Conservation (phyloP, 2,888 invertebrate species). For the Ypsolopha scabrella region DNA sequence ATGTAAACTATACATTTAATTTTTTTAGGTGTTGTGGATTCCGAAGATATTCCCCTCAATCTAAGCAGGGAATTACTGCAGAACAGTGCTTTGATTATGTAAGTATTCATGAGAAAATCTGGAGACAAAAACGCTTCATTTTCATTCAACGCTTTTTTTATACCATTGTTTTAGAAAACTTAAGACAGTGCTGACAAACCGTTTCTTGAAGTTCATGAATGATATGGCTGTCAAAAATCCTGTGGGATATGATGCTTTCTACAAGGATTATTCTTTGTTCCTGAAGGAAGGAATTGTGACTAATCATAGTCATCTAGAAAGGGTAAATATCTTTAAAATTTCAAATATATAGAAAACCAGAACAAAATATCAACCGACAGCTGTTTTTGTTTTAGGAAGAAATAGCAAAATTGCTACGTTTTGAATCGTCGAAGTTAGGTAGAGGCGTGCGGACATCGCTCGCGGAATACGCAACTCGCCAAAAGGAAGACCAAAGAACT, state of each 20-base stretch:
- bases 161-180: conserved; percentile 72
- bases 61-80: conserved; percentile 95
- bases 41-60: conserved; percentile 98
- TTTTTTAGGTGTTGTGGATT: conserved; percentile 89
- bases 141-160: neutral
- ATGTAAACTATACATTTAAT: neutral
- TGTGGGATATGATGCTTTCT: conserved; percentile 86
- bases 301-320: conserved; percentile 81
- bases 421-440: conserved; percentile 88
- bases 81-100: conserved; percentile 91
- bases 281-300: conserved; percentile 96
- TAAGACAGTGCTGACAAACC: conserved; percentile 84
- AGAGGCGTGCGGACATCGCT: conserved; percentile 81
- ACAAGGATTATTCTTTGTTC: conserved; percentile 92
- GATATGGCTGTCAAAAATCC: conserved; percentile 89
- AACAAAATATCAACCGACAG: neutral
- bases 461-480: conserved; percentile 82
- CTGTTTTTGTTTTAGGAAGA: conserved; percentile 76
- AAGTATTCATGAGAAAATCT: conserved; percentile 23
- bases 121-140: neutral
- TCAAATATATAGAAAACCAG: conserved; percentile 4
- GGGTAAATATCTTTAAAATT: conserved; percentile 62
- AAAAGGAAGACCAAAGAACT: conserved; percentile 83
- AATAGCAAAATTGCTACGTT: conserved; percentile 88
- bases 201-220: conserved; percentile 85